Base-by-base conservation (phyloP, 2,113 vertebrate genomes). In the Struthidea cinerea region DNA sequence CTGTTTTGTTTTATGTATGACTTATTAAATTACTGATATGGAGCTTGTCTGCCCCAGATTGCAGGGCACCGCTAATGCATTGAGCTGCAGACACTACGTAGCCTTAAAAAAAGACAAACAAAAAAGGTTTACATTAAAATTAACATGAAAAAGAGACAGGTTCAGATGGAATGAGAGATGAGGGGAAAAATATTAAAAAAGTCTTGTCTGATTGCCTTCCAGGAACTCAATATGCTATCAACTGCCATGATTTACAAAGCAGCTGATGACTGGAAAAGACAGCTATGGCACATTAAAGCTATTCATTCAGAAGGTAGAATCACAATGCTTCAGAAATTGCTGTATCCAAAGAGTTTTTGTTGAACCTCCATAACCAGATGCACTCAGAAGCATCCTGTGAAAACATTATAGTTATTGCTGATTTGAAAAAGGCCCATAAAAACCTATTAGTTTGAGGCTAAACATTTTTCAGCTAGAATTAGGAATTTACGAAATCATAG, bases 21-120 rank as follows among this genome's bases (percentile, higher is more conserved):
- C 60, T 91, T 90, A 96, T 93, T 94, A 94, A 91, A 95, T 97
- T 95, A 91, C 86, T 84, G 81, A 82, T 84, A 78, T 49, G 82
- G 85, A 84, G 77, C 74, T 90, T 64, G 90, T 89, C 95, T 96
- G 82, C 65, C 81, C 53, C 61, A 89, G 77, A 85, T 84, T 88
- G 71, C 61, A 80, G 53, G 87, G 71, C 76, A 94, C 13, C 0
- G 0, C 83, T 93, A 90, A 95, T 76, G 56, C 70, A 87, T 42
- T 10, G 13, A 81, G 79, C 70, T 44, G 82, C 67, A 96, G 90
- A 95, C 92, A 89, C 55, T 83, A 80, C 0, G 7, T 68, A 89
- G 71, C 76, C 41, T 70, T 42, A 85, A 89, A 87, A 88, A 95
- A 71, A 44, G 68, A 55, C 26, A 55, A 77, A 3, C 30, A 52